These are phyloP conservation scores for Ceratosolen solmsi DNA, from an alignment of 1,140 invertebrate species.

Conservation along the genomic window DNA sequence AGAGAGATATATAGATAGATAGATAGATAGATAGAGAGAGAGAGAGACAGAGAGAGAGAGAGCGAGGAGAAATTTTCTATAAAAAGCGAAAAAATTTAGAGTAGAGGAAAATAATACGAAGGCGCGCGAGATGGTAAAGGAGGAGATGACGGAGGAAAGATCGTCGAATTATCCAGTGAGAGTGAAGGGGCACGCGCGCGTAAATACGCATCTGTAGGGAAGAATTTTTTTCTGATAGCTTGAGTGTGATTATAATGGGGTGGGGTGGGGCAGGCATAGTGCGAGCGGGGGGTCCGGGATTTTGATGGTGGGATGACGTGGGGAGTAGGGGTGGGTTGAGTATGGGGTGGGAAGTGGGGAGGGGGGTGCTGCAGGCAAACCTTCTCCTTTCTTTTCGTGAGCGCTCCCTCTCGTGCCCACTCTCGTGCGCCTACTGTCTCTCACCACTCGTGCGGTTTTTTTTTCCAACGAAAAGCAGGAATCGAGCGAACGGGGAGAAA, in stretches of 20 bases:
- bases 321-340: too few species aligned
- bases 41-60: neutral
- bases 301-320: too few species aligned
- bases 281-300: too few species aligned
- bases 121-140: conserved; percentile 9
- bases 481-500: neutral
- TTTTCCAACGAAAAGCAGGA: conserved; percentile 27
- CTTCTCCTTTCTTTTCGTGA: neutral
- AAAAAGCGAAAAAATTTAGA: conserved; percentile 11
- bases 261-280: too few species aligned
- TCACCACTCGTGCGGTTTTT: conserved; percentile 22
- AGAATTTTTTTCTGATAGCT: conserved; percentile 1
- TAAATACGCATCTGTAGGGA: conserved; percentile 36
- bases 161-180: conserved; percentile 6
- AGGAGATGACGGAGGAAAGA: neutral
- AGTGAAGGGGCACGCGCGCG: neutral
- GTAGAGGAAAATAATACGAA: conserved; percentile 18
- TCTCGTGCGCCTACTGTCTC: neutral
- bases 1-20: neutral
- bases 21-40: too few species aligned
- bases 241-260: neutral
- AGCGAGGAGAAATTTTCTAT: conserved; percentile 17
- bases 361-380: neutral
- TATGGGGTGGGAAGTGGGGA: too few species aligned
- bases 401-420: neutral